Conservation (phyloP, 2,888 invertebrate species). For the Panopea generosa region DNA sequence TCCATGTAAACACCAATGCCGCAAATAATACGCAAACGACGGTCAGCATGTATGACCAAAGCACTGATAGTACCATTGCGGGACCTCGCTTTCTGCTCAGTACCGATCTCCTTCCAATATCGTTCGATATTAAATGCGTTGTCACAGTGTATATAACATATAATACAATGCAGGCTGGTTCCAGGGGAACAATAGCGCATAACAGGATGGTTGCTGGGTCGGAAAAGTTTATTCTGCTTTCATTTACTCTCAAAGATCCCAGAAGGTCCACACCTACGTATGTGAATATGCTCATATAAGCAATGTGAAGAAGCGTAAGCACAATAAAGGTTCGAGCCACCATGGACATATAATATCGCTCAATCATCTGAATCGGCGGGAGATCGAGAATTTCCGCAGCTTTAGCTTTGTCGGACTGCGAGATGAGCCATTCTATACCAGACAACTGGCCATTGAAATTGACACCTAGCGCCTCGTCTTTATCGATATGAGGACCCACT, state of each 20-base stretch:
- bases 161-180: conserved; percentile 68
- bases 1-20: conserved; percentile 73
- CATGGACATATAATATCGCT: conserved; percentile 73
- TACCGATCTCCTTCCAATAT: conserved; percentile 24
- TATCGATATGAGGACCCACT: background rate
- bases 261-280: conserved; percentile 62
- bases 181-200: conserved; percentile 68
- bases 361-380: conserved; percentile 75
- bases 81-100: conserved; percentile 20
- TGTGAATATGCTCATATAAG: conserved; percentile 79
- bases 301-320: conserved; percentile 76
- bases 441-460: conserved; percentile 49
- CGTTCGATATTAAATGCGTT: background rate
- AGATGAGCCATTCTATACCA: conserved; percentile 76
- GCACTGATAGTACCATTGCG: background rate
- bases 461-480: conserved; percentile 22
- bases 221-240: conserved; percentile 28
- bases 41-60: conserved; percentile 42
- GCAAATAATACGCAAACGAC: conserved; percentile 60
- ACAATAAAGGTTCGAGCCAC: conserved; percentile 76
- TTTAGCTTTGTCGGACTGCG: conserved; percentile 61
- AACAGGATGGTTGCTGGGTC: conserved; percentile 50
- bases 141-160: conserved; percentile 42
- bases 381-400: conserved; percentile 78
- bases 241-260: conserved; percentile 44